phyloP scores from a whole-genome alignment of 2,888 invertebrate species.

The Cosmia trapezina region DNA sequence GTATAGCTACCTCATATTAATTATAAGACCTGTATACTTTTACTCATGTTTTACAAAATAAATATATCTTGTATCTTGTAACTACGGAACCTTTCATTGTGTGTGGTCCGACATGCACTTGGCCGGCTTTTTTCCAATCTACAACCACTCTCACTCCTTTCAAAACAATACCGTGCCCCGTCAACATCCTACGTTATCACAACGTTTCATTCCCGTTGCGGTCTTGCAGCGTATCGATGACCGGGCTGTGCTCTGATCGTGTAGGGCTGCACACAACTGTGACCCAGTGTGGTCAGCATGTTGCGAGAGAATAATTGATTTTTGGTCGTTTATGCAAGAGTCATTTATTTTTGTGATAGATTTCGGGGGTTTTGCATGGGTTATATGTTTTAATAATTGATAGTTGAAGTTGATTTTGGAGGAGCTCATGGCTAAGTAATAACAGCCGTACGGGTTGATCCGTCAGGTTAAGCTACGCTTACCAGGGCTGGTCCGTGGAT shows the following conservation, averaged over 20 bases:
- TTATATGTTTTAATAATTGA: too few species aligned
- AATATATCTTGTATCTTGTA: too few species aligned
- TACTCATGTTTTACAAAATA: too few species aligned
- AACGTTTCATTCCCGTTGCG: conserved; percentile 47
- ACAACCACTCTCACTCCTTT: not conserved
- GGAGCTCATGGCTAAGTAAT: too few species aligned
- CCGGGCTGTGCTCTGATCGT: conserved; percentile 34
- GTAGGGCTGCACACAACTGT: conserved; percentile 42
- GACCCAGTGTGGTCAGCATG: conserved; percentile 45
- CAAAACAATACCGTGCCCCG: not conserved
- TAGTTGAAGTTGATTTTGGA: too few species aligned
- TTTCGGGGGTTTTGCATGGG: not conserved
- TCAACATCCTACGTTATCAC: conserved; percentile 33
- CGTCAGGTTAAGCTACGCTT: too few species aligned
- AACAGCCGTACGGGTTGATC: too few species aligned
- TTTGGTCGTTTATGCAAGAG: conserved; percentile 22
- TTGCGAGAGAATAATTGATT: conserved; percentile 57
- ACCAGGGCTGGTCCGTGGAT: too few species aligned
- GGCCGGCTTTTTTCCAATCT: not conserved
- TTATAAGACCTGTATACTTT: too few species aligned
- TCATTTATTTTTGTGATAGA: conserved; percentile 31
- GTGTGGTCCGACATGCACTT: too few species aligned
- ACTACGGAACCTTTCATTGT: too few species aligned
- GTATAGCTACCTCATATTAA: too few species aligned
- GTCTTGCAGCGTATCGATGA: conserved; percentile 37